These are phyloP conservation scores for Symphodus melops DNA, from an alignment of 2,113 vertebrate genomes.

Conservation along the genomic window DNA sequence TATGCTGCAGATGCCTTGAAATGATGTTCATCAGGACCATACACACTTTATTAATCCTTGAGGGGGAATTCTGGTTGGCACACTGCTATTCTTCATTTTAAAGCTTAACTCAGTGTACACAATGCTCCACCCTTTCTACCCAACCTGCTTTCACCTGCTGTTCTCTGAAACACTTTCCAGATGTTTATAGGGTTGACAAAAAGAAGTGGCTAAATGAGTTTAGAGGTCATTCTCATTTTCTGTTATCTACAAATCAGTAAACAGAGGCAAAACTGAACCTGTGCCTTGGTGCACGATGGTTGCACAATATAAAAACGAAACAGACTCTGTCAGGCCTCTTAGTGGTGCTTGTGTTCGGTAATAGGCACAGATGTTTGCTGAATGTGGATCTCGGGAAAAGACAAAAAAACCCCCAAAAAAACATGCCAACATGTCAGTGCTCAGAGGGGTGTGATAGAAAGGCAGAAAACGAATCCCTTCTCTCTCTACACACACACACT, in stretches of 20 bases:
- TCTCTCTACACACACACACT: constrained; percentile 40
- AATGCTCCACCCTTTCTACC: not conserved
- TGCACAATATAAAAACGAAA: constrained; percentile 14
- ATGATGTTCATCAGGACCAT: too few species aligned
- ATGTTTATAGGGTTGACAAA: constrained; percentile 13
- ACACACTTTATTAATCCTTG: too few species aligned
- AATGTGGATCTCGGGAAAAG: constrained; percentile 50
- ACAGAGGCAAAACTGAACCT: constrained; percentile 20
- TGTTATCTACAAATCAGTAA: constrained; percentile 26
- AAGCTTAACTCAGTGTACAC: not conserved
- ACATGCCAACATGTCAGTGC: constrained; percentile 56
- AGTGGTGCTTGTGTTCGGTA: constrained; percentile 36
- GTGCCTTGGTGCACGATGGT: constrained; percentile 13
- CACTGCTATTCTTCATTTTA: too few species aligned
- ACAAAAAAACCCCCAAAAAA: constrained; percentile 31
- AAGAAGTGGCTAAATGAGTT: not conserved
- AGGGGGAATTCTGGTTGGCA: too few species aligned
- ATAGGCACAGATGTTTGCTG: constrained; percentile 58
- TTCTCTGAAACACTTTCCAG: constrained; percentile 19
- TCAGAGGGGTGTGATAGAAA: constrained; percentile 61
- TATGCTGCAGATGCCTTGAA: too few species aligned
- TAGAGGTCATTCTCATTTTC: not conserved
- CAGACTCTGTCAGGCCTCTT: constrained; percentile 23
- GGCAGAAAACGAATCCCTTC: constrained; percentile 64
- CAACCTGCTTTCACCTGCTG: not conserved